Evolutionary conservation across 2,888 invertebrate genomes (phyloP).

Genomic region (Pseudococcus viburni): DNA sequence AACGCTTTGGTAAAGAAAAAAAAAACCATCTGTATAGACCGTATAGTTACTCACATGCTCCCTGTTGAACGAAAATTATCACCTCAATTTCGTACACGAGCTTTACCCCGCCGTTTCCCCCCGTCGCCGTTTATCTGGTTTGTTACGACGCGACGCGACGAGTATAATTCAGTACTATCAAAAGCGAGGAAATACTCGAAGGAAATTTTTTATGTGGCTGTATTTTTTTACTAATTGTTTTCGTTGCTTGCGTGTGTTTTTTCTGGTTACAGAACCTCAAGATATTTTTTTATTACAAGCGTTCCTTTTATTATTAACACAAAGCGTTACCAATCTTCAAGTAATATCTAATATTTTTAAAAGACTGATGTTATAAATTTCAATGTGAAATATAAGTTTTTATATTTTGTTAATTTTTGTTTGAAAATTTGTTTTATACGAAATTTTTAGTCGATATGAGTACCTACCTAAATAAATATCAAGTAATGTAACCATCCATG

Average conservation of each 20-base stretch:
- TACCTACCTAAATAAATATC: neutral
- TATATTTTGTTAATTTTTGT: conserved; percentile 30
- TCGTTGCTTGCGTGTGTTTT: neutral
- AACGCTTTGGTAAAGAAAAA: conserved; percentile 3
- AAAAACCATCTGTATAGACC: conserved; percentile 23
- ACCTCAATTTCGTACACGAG: neutral
- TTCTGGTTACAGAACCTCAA: conserved; percentile 56
- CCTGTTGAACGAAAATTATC: conserved; percentile 1
- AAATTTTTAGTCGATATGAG: neutral
- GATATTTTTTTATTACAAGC: conserved; percentile 60
- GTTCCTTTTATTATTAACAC: conserved; percentile 60
- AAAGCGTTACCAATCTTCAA: conserved; percentile 60
- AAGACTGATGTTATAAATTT: conserved; percentile 64
- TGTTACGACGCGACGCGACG: neutral
- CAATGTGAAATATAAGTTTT: conserved; percentile 34
- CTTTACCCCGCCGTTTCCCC: too few relatives aligned
- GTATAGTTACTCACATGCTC: neutral
- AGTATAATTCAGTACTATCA: neutral
- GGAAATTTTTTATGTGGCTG: neutral
- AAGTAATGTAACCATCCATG: neutral
- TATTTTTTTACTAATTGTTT: conserved; percentile 50
- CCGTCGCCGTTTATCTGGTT: neutral
- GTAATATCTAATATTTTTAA: conserved; percentile 50
- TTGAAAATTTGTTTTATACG: neutral
- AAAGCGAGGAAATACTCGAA: neutral